phyloP scores from a whole-genome alignment of 2,797 vertebrate genomes.

The Enteromius paludinosus region DNA sequence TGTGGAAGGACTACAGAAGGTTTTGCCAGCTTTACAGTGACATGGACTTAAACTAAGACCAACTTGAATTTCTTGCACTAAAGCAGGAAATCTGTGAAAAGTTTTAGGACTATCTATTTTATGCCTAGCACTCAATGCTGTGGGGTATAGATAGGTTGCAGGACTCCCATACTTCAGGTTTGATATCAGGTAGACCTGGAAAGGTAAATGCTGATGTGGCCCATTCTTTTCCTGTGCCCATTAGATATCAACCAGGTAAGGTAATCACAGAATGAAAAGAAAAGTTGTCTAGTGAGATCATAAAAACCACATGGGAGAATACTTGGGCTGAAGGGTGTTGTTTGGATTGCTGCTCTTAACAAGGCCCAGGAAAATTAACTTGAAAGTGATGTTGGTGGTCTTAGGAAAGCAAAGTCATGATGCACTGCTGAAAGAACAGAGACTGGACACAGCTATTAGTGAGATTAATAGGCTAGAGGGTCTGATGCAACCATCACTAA shows the following conservation, averaged over 20 bases:
- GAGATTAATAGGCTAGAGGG: not conserved
- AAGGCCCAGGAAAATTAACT: not conserved
- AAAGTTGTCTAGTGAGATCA: not conserved
- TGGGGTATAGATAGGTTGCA: not conserved
- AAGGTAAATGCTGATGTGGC: too few species aligned
- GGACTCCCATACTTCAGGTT: not conserved
- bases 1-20: not conserved
- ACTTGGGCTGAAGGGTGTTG: not conserved
- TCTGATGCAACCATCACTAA: not conserved
- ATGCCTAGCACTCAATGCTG: not conserved
- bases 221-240: too few species aligned
- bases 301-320: not conserved
- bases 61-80: not conserved
- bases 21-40: not conserved
- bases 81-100: not conserved
- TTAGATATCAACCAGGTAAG: too few species aligned
- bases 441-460: not conserved
- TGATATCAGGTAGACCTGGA: not conserved
- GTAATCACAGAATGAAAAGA: not conserved
- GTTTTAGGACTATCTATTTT: not conserved
- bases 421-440: not conserved
- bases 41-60: slow-evolving; percentile 9
- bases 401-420: not conserved
- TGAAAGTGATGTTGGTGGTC: not conserved
- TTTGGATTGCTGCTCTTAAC: not conserved